Evolutionary conservation across 1,140 invertebrate genomes (phyloP).

Genomic region (Homalodisca vitripennis): DNA sequence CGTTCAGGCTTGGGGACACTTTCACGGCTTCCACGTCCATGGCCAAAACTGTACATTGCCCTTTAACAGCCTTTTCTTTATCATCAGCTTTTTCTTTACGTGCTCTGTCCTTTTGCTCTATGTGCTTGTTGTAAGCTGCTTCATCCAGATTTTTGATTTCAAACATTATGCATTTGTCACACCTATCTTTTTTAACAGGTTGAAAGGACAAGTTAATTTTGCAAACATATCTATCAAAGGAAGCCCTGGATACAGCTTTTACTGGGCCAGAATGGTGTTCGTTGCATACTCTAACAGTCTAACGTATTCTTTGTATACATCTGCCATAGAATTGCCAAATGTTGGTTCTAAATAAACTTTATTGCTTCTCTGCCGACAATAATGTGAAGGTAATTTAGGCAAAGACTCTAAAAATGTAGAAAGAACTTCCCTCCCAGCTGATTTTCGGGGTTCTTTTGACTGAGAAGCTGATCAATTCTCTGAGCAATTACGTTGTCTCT

Average conservation of each 20-base stretch:
- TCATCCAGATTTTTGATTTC: conserved; percentile 38
- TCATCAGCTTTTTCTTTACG: conserved; percentile 40
- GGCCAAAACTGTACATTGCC: conserved; percentile 41
- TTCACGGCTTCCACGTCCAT: conserved; percentile 50
- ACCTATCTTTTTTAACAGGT: conserved; percentile 40
- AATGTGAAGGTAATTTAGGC: conserved; percentile 32
- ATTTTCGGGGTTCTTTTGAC: conserved; percentile 1
- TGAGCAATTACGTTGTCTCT: background rate
- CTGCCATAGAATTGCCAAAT: conserved; percentile 21
- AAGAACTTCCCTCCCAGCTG: conserved; percentile 17
- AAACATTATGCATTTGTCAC: conserved; percentile 39
- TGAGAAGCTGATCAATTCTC: background rate
- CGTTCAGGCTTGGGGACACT: conserved; percentile 45
- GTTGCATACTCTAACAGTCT: conserved; percentile 7
- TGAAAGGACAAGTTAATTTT: conserved; percentile 38
- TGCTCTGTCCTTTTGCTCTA: conserved; percentile 38
- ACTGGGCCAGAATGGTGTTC: background rate
- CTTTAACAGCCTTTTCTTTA: conserved; percentile 37
- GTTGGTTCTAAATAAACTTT: conserved; percentile 32
- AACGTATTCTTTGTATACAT: conserved; percentile 20
- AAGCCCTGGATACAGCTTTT: background rate
- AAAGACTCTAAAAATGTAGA: conserved; percentile 19
- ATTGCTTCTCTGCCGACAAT: conserved; percentile 22
- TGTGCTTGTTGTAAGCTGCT: conserved; percentile 38
- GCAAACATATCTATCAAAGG: conserved; percentile 24